Evolutionary conservation across 35 echinoderm and acorn worm species (phyloP), one percentile per base, ranked within the genome.

Genomic region (Stichopus chloronotus): DNA sequence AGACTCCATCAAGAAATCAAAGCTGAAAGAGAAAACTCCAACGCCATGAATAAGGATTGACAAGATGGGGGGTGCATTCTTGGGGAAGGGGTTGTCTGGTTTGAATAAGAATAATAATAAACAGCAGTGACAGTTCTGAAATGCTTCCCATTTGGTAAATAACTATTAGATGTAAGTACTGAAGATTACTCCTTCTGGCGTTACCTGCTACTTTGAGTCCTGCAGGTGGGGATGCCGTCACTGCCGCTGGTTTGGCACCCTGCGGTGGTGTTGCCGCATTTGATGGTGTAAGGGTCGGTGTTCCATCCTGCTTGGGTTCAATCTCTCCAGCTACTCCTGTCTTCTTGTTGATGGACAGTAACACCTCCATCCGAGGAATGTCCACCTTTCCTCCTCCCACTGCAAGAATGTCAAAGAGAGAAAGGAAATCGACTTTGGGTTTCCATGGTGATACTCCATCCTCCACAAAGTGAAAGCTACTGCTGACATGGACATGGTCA

Each of bases 321-420:
- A 20, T 85, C 6, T 13, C n/a, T 53, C 58, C 82, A 5, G 11
- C 82, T 7, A 16, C 82, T 58, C 19, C 82, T n/a, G 12, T 23
- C 52, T 58, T 85, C 55, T 85, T 85, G 82, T 58, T 85, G n/a
- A 85, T 57, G 55, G 82, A 85, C 5, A 85, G 82, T 7, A 85
- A 85, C 19, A 85, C 82, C 4, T 85, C 82, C n/a, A 85, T 56
- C 82, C 57, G 54, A 58, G 82, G 82, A 85, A 85, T 85, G 82
- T 85, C 82, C 16, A 85, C 82, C 20, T 85, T 85, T 58, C 82
- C 82, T 85, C 56, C 82, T 58, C 8, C 17, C 5, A 16, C 30
- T 43, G 57, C 22, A 6, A 85, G 58, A 59, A 85, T 21, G 21
- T n/a, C 10, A 58, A 3, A 85, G 5, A 58, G n/a, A 19, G 5